Evolutionary conservation across 2,797 vertebrate genomes (phyloP).

Genomic region (Yasuhikotakia modesta): DNA sequence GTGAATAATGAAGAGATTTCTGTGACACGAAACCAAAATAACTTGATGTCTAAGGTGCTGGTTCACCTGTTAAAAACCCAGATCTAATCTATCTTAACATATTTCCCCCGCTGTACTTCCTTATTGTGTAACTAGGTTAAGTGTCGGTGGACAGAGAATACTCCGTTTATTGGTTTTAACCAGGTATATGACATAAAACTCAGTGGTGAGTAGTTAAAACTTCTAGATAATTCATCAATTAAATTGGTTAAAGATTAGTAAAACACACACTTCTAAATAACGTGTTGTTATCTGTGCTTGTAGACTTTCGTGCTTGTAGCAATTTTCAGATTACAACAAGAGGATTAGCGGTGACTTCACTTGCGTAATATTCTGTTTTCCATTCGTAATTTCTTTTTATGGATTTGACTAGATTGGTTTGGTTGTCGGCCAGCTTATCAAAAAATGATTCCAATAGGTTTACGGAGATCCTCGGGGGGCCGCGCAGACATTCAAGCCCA

Average conservation of each 20-base stretch:
- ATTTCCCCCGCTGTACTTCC: not conserved
- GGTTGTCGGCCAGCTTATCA: slow-evolving; percentile 1
- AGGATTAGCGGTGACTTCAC: slow-evolving; percentile 71
- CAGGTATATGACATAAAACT: not conserved
- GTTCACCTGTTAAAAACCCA: not conserved
- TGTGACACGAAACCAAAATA: not conserved
- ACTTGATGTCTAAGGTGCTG: not conserved
- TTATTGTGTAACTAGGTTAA: slow-evolving; percentile 5
- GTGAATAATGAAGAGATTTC: slow-evolving; percentile 1
- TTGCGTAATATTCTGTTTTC: slow-evolving; percentile 76
- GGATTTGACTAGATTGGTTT: slow-evolving; percentile 52
- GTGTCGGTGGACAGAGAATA: not conserved
- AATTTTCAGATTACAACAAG: slow-evolving; percentile 67
- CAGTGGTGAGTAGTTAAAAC: not conserved
- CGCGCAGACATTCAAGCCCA: not conserved
- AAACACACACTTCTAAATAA: not conserved
- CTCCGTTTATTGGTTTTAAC: not conserved
- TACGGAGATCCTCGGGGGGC: not conserved
- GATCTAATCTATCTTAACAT: slow-evolving; percentile 26
- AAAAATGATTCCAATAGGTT: not conserved
- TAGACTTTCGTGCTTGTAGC: slow-evolving; percentile 48
- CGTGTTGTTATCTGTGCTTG: slow-evolving; percentile 5
- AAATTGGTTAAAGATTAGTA: not conserved
- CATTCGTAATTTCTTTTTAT: slow-evolving; percentile 76
- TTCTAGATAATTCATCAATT: not conserved